These are phyloP conservation scores for Microcebus ravelobensis DNA, from an alignment of 2,113 vertebrate species.

Conservation along the genomic window DNA sequence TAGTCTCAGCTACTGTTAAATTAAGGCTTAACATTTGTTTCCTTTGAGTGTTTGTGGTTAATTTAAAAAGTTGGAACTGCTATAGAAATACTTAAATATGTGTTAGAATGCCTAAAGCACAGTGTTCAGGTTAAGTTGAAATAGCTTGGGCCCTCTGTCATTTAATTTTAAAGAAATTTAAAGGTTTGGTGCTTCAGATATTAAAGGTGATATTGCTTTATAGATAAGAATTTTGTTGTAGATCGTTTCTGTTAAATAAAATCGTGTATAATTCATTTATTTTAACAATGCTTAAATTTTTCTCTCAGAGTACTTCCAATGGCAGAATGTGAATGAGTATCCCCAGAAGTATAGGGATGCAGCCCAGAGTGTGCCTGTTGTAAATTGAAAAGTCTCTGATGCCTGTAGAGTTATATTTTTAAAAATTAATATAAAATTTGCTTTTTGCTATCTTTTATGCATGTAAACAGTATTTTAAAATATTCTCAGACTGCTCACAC, in stretches of 20 bases:
- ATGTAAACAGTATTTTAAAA: constrained; percentile 18
- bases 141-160: background rate
- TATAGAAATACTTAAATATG: constrained; percentile 44
- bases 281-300: constrained; percentile 39
- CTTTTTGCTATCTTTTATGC: constrained; percentile 15
- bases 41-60: constrained; percentile 48
- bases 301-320: background rate
- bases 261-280: background rate
- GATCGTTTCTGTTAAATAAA: constrained; percentile 36
- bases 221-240: constrained; percentile 11
- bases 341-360: background rate
- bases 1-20: constrained; percentile 3
- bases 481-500: background rate
- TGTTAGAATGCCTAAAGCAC: constrained; percentile 24
- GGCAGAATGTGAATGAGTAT: background rate
- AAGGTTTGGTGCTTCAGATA: constrained; percentile 36
- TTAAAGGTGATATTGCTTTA: background rate
- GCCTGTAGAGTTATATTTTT: background rate
- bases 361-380: background rate
- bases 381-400: constrained; percentile 7
- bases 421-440: constrained; percentile 19
- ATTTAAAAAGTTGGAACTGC: constrained; percentile 43
- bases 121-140: constrained; percentile 32
- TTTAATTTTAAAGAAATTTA: constrained; percentile 24
- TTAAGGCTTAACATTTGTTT: constrained; percentile 60